Evolutionary conservation across 2,888 invertebrate genomes (phyloP).

Genomic region (Tetropium fuscum): DNA sequence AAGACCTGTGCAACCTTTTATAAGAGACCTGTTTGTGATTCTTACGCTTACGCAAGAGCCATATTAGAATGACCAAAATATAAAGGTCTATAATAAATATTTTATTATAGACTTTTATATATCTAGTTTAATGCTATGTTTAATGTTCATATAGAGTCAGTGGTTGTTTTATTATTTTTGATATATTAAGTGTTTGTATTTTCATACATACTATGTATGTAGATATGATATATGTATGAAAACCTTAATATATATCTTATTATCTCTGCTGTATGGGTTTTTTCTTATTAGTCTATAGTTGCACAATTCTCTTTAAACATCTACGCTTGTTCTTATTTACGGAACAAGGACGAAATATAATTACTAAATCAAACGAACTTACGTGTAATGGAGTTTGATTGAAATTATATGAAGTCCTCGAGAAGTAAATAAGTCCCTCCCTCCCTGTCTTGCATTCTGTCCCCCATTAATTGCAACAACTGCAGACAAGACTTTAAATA

Average conservation of each 20-base stretch:
- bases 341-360: too few relatives aligned
- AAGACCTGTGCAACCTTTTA: too few relatives aligned
- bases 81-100: too few relatives aligned
- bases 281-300: background rate
- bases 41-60: too few relatives aligned
- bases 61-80: too few relatives aligned
- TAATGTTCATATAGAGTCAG: background rate
- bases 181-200: background rate
- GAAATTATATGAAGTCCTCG: too few relatives aligned
- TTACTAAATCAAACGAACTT: too few relatives aligned
- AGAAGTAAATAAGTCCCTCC: background rate
- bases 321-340: too few relatives aligned
- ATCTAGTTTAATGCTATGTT: background rate
- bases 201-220: background rate
- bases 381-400: too few relatives aligned
- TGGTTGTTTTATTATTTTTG: background rate
- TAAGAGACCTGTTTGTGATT: too few relatives aligned
- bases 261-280: background rate
- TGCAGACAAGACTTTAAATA: background rate
- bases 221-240: background rate
- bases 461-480: background rate
- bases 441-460: background rate
- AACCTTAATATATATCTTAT: background rate
- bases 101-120: too few relatives aligned
- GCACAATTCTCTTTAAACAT: background rate